phyloP scores from a whole-genome alignment of 2,113 vertebrate genomes.

The Clarias magur region DNA sequence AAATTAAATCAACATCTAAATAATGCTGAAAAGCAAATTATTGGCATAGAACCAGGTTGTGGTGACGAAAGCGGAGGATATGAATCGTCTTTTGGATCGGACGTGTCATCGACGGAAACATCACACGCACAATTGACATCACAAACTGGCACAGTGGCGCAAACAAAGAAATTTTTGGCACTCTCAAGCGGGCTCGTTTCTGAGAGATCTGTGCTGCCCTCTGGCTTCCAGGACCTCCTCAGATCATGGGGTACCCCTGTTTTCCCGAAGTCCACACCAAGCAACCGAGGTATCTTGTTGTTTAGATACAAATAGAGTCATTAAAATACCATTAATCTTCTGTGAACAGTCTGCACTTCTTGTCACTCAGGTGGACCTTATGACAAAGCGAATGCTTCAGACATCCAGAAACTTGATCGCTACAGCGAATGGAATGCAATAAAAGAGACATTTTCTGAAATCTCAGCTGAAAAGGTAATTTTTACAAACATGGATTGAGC shows the following conservation, averaged over 20 bases:
- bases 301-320: background rate
- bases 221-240: slow-evolving; percentile 59
- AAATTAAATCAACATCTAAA: background rate
- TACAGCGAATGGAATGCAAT: slow-evolving; percentile 75
- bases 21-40: slow-evolving; percentile 1
- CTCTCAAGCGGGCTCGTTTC: slow-evolving; percentile 56
- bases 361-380: slow-evolving; percentile 75
- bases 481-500: slow-evolving; percentile 73
- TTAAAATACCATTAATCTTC: background rate
- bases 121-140: slow-evolving; percentile 59
- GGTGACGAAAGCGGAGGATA: slow-evolving; percentile 65
- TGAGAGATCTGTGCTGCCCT: slow-evolving; percentile 54
- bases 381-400: slow-evolving; percentile 71
- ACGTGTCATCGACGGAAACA: slow-evolving; percentile 67
- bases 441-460: slow-evolving; percentile 76
- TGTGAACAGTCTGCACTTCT: slow-evolving; percentile 64
- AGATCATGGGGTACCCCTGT: slow-evolving; percentile 43
- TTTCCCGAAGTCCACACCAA: slow-evolving; percentile 52
- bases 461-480: slow-evolving; percentile 82
- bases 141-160: slow-evolving; percentile 61
- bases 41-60: slow-evolving; percentile 58
- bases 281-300: slow-evolving; percentile 57
- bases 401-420: slow-evolving; percentile 68
- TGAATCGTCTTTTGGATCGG: slow-evolving; percentile 73
- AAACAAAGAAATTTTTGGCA: slow-evolving; percentile 57